A percentile compares a stretch with the other conserved stretches of the same genome.
phyloP scores from a whole-genome alignment of 2,113 vertebrate genomes.

The Dascyllus trimaculatus region DNA sequence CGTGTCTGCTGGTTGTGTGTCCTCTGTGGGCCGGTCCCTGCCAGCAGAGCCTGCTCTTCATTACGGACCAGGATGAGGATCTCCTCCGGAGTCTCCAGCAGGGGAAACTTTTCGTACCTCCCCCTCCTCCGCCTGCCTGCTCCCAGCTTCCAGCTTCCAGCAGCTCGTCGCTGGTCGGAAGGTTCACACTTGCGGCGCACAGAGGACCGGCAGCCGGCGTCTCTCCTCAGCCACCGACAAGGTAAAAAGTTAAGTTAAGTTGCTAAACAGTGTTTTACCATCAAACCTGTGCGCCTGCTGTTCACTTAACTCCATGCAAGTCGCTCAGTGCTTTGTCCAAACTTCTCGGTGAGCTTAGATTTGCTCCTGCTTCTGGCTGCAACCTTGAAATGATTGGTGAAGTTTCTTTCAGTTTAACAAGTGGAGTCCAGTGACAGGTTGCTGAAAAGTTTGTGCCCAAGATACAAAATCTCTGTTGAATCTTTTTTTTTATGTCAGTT shows the following conservation, averaged over 20 bases:
- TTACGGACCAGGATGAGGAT: conserved; percentile 36
- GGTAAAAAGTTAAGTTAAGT: conserved; percentile 15
- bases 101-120: conserved; percentile 78
- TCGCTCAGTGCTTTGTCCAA: neutral
- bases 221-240: conserved; percentile 30
- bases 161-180: conserved; percentile 33
- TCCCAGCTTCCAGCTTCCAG: conserved; percentile 22
- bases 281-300: too few species aligned
- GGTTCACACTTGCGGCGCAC: conserved; percentile 35
- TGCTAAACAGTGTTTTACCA: too few species aligned
- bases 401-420: neutral
- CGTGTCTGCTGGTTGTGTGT: neutral
- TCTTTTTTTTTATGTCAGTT: too few species aligned
- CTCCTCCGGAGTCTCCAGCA: conserved; percentile 38
- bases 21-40: conserved; percentile 9
- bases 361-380: neutral
- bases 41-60: conserved; percentile 20
- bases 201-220: conserved; percentile 56
- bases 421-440: neutral
- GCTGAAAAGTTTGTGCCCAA: too few species aligned
- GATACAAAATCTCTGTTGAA: too few species aligned
- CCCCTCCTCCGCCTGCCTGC: conserved; percentile 56
- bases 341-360: neutral
- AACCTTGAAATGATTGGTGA: too few species aligned
- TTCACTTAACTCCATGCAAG: neutral